Percentiles rank a stretch among this genome's conserved stretches.
phyloP scores from a whole-genome alignment of 2,797 vertebrate species.

The Balearica regulorum region DNA sequence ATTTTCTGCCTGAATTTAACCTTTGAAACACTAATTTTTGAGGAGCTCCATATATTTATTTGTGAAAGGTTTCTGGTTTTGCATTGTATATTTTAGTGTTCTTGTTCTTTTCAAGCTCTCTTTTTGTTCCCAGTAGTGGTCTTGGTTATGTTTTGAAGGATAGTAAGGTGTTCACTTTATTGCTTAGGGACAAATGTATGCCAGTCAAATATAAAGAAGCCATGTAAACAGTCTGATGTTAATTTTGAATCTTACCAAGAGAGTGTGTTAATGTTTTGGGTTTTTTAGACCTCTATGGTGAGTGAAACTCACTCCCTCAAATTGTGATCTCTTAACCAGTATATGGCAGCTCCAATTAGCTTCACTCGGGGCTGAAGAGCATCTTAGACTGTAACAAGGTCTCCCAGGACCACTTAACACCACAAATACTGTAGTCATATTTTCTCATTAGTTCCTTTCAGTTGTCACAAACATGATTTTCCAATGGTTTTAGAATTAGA shows the following conservation, averaged over 20 bases:
- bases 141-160: slow-evolving; percentile 17
- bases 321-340: slow-evolving; percentile 70
- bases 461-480: slow-evolving; percentile 76
- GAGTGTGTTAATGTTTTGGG: slow-evolving; percentile 22
- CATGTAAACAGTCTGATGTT: slow-evolving; percentile 29
- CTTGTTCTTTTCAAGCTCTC: neutral
- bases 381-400: slow-evolving; percentile 85
- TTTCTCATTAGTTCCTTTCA: slow-evolving; percentile 84
- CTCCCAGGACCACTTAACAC: slow-evolving; percentile 81
- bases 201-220: slow-evolving; percentile 35
- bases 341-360: slow-evolving; percentile 85
- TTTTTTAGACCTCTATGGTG: slow-evolving; percentile 60
- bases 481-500: slow-evolving; percentile 68
- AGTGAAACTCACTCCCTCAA: slow-evolving; percentile 65
- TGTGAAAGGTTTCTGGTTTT: neutral
- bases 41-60: neutral
- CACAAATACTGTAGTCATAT: slow-evolving; percentile 72
- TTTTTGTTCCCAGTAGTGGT: neutral
- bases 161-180: neutral
- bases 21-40: neutral
- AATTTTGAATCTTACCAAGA: slow-evolving; percentile 54
- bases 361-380: slow-evolving; percentile 75
- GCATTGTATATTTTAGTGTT: neutral
- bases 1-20: neutral
- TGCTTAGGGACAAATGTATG: slow-evolving; percentile 1